Percentiles rank a stretch among this genome's conserved stretches.
phyloP scores from a whole-genome alignment of 92 coral and sea anemone species.

The Siderastrea siderea region DNA sequence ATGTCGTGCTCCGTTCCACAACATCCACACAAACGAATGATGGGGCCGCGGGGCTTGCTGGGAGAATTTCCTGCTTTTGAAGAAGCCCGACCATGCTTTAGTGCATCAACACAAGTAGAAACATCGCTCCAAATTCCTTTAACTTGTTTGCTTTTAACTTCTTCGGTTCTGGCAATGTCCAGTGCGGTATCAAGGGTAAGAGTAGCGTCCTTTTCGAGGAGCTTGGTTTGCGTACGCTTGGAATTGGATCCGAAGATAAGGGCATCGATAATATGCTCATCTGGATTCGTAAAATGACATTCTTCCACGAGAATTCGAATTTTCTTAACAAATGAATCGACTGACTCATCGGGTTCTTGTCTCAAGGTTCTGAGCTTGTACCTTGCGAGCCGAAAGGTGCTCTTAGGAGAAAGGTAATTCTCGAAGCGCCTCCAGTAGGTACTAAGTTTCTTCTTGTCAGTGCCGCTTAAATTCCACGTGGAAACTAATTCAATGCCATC shows the following conservation, averaged over 20 bases:
- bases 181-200: not conserved
- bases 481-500: constrained; percentile 59
- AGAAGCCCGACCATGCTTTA: too few species aligned
- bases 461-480: constrained; percentile 52
- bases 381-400: constrained; percentile 68
- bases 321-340: constrained; percentile 71
- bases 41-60: too few species aligned
- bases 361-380: constrained; percentile 25
- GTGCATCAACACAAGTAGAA: not conserved
- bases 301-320: constrained; percentile 71
- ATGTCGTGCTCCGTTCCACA: too few species aligned
- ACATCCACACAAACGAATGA: too few species aligned
- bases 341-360: constrained; percentile 54
- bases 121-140: constrained; percentile 42
- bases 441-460: constrained; percentile 45
- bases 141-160: constrained; percentile 56
- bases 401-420: constrained; percentile 65
- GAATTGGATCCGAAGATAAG: constrained; percentile 62
- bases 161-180: constrained; percentile 71
- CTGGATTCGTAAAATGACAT: constrained; percentile 58
- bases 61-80: too few species aligned
- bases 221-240: constrained; percentile 58
- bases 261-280: constrained; percentile 23
- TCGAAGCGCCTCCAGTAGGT: constrained; percentile 80
- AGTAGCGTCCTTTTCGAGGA: too few species aligned